These are phyloP conservation scores for Drosophila chauvacae DNA, from an alignment of 1,140 invertebrate species.

Conservation along the genomic window DNA sequence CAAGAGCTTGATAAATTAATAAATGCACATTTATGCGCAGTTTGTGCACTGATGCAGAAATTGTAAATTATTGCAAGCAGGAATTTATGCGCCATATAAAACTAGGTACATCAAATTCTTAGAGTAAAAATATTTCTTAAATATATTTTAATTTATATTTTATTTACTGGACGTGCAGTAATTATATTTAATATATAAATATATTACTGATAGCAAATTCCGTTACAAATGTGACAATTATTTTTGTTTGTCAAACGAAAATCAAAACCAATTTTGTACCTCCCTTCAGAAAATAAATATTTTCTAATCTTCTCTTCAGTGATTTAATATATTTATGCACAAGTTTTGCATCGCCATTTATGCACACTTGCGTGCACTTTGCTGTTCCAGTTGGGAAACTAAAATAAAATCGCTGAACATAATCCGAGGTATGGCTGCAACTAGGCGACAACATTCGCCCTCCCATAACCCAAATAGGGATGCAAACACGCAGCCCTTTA, in stretches of 20 bases:
- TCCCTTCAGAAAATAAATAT: too few species aligned
- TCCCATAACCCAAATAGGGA: conserved; percentile 25
- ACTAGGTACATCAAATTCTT: background rate
- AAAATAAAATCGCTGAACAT: conserved; percentile 53
- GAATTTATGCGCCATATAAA: conserved; percentile 14
- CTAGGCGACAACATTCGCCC: conserved; percentile 14
- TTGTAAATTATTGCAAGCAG: conserved; percentile 63
- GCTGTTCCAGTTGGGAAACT: conserved; percentile 29
- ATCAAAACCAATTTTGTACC: background rate
- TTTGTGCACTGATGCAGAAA: conserved; percentile 56
- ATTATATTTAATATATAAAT: too few species aligned
- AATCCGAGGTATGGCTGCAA: conserved; percentile 30
- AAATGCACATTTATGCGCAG: conserved; percentile 57
- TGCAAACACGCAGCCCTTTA: conserved; percentile 48
- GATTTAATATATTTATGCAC: background rate
- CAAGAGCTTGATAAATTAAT: conserved; percentile 36
- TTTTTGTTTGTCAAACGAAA: too few species aligned
- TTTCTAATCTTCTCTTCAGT: background rate
- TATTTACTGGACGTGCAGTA: too few species aligned
- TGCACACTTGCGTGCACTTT: conserved; percentile 54
- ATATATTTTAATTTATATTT: too few species aligned
- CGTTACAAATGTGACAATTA: too few species aligned
- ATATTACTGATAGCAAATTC: too few species aligned
- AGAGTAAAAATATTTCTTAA: too few species aligned
- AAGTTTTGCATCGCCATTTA: conserved; percentile 27